Conservation (phyloP, 1,140 invertebrate species). For the Bombus sibiricus region DNA sequence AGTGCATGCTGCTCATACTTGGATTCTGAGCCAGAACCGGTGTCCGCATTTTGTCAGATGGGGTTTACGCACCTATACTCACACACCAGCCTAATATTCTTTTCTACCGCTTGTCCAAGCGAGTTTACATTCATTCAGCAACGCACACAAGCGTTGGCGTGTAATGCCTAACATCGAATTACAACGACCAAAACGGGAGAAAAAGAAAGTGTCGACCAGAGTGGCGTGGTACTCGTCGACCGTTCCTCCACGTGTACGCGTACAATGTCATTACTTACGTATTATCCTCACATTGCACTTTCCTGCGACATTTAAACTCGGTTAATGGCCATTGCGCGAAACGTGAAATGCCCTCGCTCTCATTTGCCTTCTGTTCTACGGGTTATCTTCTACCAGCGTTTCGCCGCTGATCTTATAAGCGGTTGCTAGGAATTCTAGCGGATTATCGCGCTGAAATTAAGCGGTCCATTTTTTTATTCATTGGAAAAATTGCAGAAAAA, state of each 20-base stretch:
- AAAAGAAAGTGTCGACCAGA: constrained; percentile 2
- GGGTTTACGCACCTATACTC: too few species aligned
- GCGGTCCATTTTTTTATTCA: neutral
- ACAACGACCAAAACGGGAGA: neutral
- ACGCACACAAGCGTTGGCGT: neutral
- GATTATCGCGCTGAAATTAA: constrained; percentile 24
- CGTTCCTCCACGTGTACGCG: constrained; percentile 4
- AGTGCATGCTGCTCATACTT: neutral
- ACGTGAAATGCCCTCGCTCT: constrained; percentile 49
- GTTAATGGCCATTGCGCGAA: constrained; percentile 57
- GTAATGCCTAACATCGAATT: constrained; percentile 27
- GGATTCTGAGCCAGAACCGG: neutral
- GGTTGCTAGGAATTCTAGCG: constrained; percentile 10
- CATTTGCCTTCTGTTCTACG: constrained; percentile 49
- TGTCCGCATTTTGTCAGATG: neutral
- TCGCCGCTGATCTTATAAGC: constrained; percentile 50
- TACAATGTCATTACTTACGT: constrained; percentile 57
- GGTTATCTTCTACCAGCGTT: constrained; percentile 16
- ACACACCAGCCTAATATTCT: neutral
- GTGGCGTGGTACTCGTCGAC: neutral
- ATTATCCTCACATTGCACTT: constrained; percentile 60
- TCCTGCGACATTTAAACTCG: constrained; percentile 56
- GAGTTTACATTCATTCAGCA: constrained; percentile 2
- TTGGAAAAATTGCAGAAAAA: neutral
- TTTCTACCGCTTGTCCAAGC: constrained; percentile 1